phyloP scores from a whole-genome alignment of 2,113 vertebrate genomes.

The Silurus glanis region DNA sequence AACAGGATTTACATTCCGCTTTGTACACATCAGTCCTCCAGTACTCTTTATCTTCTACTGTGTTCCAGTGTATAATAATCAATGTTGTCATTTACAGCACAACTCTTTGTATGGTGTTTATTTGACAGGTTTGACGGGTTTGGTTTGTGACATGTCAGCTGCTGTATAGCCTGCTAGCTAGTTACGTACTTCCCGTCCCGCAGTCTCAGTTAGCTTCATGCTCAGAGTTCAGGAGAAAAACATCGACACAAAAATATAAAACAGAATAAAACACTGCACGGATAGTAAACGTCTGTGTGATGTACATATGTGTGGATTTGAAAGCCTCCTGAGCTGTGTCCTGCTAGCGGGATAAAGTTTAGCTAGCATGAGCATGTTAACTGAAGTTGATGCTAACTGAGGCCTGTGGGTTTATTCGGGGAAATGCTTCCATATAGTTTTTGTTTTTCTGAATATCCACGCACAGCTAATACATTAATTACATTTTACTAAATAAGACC shows the following conservation, averaged over 20 bases:
- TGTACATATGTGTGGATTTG: background rate
- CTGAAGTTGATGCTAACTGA: background rate
- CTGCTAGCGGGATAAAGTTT: background rate
- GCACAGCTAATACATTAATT: too few relatives aligned
- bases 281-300: background rate
- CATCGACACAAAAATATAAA: background rate
- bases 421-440: background rate
- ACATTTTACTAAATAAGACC: background rate
- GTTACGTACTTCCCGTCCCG: background rate
- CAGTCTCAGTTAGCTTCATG: too few relatives aligned
- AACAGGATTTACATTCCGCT: background rate
- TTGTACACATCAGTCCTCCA: too few relatives aligned
- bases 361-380: constrained; percentile 26
- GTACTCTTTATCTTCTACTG: too few relatives aligned
- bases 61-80: too few relatives aligned
- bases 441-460: too few relatives aligned
- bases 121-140: background rate
- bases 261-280: background rate
- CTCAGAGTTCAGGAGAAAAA: background rate
- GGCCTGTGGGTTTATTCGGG: background rate
- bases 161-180: constrained; percentile 2
- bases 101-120: background rate
- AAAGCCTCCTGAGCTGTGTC: background rate
- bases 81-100: background rate
- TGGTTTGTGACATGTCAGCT: background rate